Conservation (phyloP, 2,888 invertebrate species). For the Erebia ligea region DNA sequence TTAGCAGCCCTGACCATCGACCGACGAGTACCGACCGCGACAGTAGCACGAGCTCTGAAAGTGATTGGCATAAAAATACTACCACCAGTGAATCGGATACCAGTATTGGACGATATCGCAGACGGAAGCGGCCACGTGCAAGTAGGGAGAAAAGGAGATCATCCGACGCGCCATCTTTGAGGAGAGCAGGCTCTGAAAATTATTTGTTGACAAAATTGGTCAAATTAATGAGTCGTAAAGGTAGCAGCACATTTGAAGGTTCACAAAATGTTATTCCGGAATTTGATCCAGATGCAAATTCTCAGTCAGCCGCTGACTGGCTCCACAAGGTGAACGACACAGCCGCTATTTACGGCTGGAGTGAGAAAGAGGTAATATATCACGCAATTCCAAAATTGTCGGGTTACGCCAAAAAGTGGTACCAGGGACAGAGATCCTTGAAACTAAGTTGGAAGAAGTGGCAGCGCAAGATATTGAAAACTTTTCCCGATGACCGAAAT, state of each 20-base stretch:
- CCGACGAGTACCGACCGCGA: not conserved
- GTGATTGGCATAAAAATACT: not conserved
- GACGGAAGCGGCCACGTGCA: not conserved
- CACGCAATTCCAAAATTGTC: conserved; percentile 42
- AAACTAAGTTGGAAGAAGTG: no score
- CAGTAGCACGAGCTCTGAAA: not conserved
- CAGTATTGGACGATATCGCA: not conserved
- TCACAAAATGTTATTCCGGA: conserved; percentile 33
- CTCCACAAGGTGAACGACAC: conserved; percentile 39
- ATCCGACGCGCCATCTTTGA: not conserved
- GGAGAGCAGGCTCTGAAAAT: not conserved
- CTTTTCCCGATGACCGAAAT: no score
- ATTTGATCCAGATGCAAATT: conserved; percentile 32
- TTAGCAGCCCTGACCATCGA: no score
- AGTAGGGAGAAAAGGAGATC: not conserved
- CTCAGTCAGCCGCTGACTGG: conserved; percentile 35
- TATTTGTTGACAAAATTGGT: not conserved
- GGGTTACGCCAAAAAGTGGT: conserved; percentile 42
- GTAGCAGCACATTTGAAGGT: conserved; percentile 8
- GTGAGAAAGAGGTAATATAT: conserved; percentile 36
- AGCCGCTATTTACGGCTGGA: conserved; percentile 40
- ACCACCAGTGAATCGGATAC: not conserved
- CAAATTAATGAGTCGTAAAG: not conserved
- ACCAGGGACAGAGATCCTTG: conserved; percentile 33
- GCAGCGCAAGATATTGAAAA: no score